A percentile compares a stretch with the other conserved stretches of the same genome.
phyloP scores from a whole-genome alignment of 2,113 vertebrate species.

The Amazona guildingii region DNA sequence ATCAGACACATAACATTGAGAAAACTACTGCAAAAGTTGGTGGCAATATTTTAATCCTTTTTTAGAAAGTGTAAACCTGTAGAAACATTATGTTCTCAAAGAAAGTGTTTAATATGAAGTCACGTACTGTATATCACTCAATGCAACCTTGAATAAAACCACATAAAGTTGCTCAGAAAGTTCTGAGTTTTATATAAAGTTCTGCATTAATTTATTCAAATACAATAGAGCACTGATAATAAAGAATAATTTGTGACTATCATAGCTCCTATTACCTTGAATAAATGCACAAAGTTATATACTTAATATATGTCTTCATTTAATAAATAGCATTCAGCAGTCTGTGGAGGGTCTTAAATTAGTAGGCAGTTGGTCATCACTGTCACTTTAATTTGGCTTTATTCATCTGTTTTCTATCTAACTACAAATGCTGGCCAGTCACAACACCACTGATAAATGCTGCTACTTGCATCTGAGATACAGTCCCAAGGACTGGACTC shows the following conservation, averaged over 20 bases:
- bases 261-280: not conserved
- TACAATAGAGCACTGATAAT: not conserved
- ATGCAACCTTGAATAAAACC: not conserved
- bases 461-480: not conserved
- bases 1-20: not conserved
- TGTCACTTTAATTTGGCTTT: not conserved
- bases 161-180: not conserved
- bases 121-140: not conserved
- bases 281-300: not conserved
- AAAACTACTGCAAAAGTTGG: not conserved
- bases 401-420: constrained; percentile 3
- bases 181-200: not conserved
- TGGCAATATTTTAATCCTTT: not conserved
- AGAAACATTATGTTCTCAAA: not conserved
- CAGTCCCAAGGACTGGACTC: not conserved
- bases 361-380: not conserved
- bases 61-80: not conserved
- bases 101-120: not conserved
- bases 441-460: not conserved
- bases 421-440: not conserved
- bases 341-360: not conserved
- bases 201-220: not conserved
- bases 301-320: not conserved
- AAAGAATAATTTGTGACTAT: not conserved
- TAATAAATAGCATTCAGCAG: not conserved